A percentile compares a stretch with the other conserved stretches of the same genome.
phyloP scores from a whole-genome alignment of 1,140 invertebrate species.

The Cecropterus lyciades region DNA sequence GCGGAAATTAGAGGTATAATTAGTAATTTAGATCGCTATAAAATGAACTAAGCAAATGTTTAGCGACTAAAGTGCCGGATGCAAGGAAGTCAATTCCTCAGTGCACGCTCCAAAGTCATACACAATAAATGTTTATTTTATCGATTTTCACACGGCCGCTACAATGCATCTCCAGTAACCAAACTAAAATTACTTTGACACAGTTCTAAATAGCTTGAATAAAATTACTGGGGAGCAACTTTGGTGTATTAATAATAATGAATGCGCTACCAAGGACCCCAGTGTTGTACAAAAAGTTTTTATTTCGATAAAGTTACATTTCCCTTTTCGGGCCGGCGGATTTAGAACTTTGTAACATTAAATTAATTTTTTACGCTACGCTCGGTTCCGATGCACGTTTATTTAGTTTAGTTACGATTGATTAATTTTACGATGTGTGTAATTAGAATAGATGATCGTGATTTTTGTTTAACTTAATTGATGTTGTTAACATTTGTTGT shows the following conservation, averaged over 20 bases:
- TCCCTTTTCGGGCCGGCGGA: conserved; percentile 48
- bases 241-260: conserved; percentile 75
- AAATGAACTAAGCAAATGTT: conserved; percentile 23
- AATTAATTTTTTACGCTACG: conserved; percentile 48
- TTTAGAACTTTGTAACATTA: conserved; percentile 63
- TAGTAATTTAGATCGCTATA: conserved; percentile 19
- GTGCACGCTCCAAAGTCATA: conserved; percentile 50
- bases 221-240: conserved; percentile 66
- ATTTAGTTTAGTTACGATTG: conserved; percentile 61
- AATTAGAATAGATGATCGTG: conserved; percentile 55
- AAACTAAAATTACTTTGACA: conserved; percentile 54
- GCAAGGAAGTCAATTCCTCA: conserved; percentile 46
- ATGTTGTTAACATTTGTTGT: conserved; percentile 1
- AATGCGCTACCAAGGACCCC: conserved; percentile 60
- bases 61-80: conserved; percentile 1
- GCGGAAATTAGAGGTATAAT: not conserved
- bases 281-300: conserved; percentile 65
- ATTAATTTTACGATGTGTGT: conserved; percentile 74
- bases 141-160: conserved; percentile 79
- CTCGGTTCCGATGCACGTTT: conserved; percentile 53
- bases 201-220: conserved; percentile 61
- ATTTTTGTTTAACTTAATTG: conserved; percentile 24
- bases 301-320: conserved; percentile 70
- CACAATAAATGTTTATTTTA: conserved; percentile 80
- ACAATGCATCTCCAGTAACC: conserved; percentile 61